phyloP scores from a whole-genome alignment of 2,888 invertebrate species.

The Pomacea canaliculata region DNA sequence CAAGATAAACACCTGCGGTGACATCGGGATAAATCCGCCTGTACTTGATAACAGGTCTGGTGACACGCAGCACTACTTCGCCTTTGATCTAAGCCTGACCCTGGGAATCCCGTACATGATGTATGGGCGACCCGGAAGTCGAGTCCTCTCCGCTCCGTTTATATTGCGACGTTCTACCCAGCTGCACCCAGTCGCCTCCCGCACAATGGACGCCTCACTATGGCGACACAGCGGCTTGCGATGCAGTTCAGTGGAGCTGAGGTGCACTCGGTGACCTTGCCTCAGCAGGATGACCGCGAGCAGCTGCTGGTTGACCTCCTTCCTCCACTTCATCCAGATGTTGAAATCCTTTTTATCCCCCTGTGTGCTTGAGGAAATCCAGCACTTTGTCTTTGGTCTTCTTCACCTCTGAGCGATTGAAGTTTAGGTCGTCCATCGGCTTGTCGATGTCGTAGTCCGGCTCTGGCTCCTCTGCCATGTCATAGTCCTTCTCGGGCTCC shows the following conservation, averaged over 20 bases:
- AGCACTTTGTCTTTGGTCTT: slow-evolving; percentile 27
- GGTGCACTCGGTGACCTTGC: slow-evolving; percentile 28
- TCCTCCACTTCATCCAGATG: slow-evolving; percentile 40
- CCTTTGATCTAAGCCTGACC: slow-evolving; percentile 21
- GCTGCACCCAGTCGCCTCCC: slow-evolving; percentile 18
- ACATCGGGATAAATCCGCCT: too few species aligned
- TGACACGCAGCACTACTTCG: too few species aligned
- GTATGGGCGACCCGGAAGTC: slow-evolving; percentile 35
- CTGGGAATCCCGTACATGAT: slow-evolving; percentile 43
- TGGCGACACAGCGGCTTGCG: slow-evolving; percentile 29
- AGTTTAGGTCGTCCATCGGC: slow-evolving; percentile 15
- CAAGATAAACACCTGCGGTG: too few species aligned
- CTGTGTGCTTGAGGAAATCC: slow-evolving; percentile 21
- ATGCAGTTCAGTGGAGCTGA: slow-evolving; percentile 28
- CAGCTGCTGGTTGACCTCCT: slow-evolving; percentile 37
- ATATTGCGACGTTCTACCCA: not conserved
- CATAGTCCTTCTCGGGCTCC: slow-evolving; percentile 22
- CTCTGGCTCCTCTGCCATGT: slow-evolving; percentile 1
- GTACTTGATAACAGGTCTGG: too few species aligned
- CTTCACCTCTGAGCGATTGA: slow-evolving; percentile 23
- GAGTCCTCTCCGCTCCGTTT: slow-evolving; percentile 23
- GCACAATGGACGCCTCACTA: slow-evolving; percentile 32
- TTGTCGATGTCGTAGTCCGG: slow-evolving; percentile 34
- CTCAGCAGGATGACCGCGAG: slow-evolving; percentile 32
- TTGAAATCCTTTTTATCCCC: slow-evolving; percentile 29